A percentile compares a stretch with the other conserved stretches of the same genome.
Evolutionary conservation across 30 jellyfish, hydroid and myxozoan genomes (phyloP).

Genomic region (Chrysaora quinquecirrha): DNA sequence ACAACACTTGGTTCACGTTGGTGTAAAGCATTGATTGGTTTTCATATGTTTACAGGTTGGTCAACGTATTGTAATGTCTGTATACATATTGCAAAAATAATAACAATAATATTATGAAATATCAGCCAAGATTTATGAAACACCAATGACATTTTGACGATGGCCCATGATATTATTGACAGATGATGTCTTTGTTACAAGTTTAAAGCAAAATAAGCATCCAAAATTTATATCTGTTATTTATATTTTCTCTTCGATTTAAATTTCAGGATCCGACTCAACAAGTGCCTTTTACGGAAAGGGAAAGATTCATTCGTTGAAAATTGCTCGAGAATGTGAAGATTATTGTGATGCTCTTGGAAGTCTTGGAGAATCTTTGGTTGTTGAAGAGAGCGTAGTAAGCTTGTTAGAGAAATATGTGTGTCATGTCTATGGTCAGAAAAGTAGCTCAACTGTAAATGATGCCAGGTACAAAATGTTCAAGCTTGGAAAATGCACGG

Average conservation of each 20-base stretch:
- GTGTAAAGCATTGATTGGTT: constrained; percentile 53
- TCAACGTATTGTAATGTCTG: no score
- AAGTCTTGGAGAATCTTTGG: constrained; percentile 18
- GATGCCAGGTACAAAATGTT: constrained; percentile 20
- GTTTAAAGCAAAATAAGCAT: no score
- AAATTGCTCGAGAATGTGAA: not conserved
- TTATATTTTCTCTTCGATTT: not conserved
- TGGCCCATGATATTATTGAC: constrained; percentile 16
- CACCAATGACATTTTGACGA: constrained; percentile 14
- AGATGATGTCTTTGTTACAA: no score
- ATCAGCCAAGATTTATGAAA: no score
- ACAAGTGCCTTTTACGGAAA: constrained; percentile 41
- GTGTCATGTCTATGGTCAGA: constrained; percentile 32
- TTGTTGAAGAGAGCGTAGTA: constrained; percentile 8
- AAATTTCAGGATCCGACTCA: constrained; percentile 30
- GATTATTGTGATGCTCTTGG: constrained; percentile 23
- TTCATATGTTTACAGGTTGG: constrained; percentile 47
- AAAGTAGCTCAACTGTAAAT: constrained; percentile 7
- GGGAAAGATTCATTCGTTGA: constrained; percentile 36
- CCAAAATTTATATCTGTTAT: no score
- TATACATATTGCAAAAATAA: no score
- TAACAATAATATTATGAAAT: no score
- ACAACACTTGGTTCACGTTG: constrained; percentile 8
- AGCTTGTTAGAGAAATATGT: constrained; percentile 7
- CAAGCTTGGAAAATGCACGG: constrained; percentile 13